Percentiles rank a stretch among this genome's conserved stretches.
Evolutionary conservation across 2,797 vertebrate species (phyloP).

Genomic region (Ciconia nigra): DNA sequence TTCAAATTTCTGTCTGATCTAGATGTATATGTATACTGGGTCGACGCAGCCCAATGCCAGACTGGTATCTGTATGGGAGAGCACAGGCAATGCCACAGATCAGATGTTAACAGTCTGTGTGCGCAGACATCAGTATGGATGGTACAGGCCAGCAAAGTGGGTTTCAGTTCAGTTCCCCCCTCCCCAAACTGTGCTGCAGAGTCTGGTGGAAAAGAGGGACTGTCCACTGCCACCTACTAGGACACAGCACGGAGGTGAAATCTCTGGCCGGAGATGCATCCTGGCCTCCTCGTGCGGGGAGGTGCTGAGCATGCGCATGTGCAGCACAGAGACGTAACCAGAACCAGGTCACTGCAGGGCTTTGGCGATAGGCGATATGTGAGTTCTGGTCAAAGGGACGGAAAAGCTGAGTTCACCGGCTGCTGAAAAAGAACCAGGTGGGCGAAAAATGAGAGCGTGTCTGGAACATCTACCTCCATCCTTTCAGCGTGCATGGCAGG

Average conservation of each 20-base stretch:
- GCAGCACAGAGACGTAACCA: not conserved
- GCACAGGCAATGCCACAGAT: not conserved
- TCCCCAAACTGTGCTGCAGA: not conserved
- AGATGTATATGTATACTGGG: not conserved
- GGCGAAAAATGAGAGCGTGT: not conserved
- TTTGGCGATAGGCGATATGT: not conserved
- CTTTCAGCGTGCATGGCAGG: not conserved
- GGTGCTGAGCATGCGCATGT: not conserved
- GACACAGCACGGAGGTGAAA: not conserved
- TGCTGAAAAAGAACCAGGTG: not conserved
- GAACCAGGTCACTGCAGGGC: not conserved
- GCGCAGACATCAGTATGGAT: not conserved
- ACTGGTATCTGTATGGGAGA: not conserved
- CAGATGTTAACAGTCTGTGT: not conserved
- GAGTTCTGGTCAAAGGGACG: not conserved
- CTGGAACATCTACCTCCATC: not conserved
- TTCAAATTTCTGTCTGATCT: not conserved
- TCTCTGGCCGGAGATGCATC: not conserved
- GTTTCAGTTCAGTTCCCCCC: not conserved
- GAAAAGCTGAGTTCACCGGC: not conserved
- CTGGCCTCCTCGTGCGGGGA: not conserved
- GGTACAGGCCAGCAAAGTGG: not conserved
- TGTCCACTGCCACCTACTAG: rapidly evolving
- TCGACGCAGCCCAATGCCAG: not conserved
- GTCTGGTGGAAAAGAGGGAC: not conserved